Base-by-base conservation (phyloP, 2,797 vertebrate species). In the Taenioides sp. region DNA sequence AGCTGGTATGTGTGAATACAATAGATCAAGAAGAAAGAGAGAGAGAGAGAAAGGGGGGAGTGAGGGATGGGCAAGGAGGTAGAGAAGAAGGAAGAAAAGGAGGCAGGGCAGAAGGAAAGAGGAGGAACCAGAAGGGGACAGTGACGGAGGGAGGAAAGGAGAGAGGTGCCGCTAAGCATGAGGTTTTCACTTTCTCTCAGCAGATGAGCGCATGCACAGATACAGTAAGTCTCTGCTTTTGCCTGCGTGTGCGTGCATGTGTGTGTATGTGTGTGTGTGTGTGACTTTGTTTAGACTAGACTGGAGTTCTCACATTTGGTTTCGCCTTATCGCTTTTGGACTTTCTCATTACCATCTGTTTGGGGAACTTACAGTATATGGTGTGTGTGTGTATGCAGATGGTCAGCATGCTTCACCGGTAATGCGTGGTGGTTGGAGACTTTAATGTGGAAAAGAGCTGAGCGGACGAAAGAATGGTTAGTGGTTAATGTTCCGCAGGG, bases 191-290 rank as follows among this genome's bases (percentile, higher is more conserved):
- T 91, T 91, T 93, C 87, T 88, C 89, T 85, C 90, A 92, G 93
- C 92, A 92, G 92, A 93, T 93, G 93, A 93, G 89, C 90, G 91
- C 76, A 68, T 88, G 90, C 92, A 87, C 88, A 90, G 81, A 91
- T 87, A 88, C 91, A 94, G 92, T 94, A 92, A 94, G 94, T 94
- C 82, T 76, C 83, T 77, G 75, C 83, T 83, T 85, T 89, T 75
- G 72, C 76, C 74, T 61, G 77, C 64, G 70, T 57, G n/a, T 55
- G 50, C 18, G 50, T 72, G 63, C 70, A 60, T 68, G 75, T 73
- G 55, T 61, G 67, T 68, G 75, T 73, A 50, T 61, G 67, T 6
- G 50, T 72, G 63, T 69, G 75, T 74, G 55, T 61, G 67, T 60
- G 55, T 68, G 62, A 66, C 59, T 83, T 68, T 79, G 62, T 73